A percentile compares a stretch with the other conserved stretches of the same genome.
Evolutionary conservation across 2,888 invertebrate species (phyloP).

Genomic region (Junonia oenone): DNA sequence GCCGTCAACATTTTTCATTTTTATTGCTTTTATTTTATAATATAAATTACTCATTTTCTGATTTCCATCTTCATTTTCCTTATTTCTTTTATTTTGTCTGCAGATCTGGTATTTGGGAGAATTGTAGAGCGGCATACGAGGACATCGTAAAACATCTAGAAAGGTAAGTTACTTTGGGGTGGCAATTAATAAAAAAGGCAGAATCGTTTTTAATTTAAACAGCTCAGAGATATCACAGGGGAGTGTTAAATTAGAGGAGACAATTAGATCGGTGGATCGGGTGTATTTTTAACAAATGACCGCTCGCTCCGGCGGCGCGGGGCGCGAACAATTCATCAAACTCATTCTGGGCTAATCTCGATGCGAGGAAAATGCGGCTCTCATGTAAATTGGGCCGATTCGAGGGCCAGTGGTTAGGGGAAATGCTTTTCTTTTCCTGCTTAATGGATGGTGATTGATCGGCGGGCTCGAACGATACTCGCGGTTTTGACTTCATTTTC

Average conservation of each 20-base stretch:
- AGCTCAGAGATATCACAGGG: slow-evolving; percentile 64
- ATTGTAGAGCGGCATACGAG: slow-evolving; percentile 95
- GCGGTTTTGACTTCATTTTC: slow-evolving; percentile 73
- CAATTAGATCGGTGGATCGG: slow-evolving; percentile 78
- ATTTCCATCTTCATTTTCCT: slow-evolving; percentile 52
- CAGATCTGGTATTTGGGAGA: slow-evolving; percentile 95
- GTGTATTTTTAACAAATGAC: slow-evolving; percentile 81
- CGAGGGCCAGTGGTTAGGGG: slow-evolving; percentile 75
- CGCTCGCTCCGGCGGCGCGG: slow-evolving; percentile 52
- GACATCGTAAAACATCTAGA: slow-evolving; percentile 97
- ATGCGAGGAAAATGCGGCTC: slow-evolving; percentile 79
- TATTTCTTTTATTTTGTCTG: slow-evolving; percentile 72
- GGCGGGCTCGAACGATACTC: slow-evolving; percentile 67
- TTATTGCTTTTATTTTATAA: slow-evolving; percentile 39
- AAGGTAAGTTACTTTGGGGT: slow-evolving; percentile 82
- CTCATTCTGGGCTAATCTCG: slow-evolving; percentile 79
- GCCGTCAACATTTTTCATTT: slow-evolving; percentile 35
- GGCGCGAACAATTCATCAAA: slow-evolving; percentile 76
- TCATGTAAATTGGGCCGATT: slow-evolving; percentile 79
- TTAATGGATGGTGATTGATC: slow-evolving; percentile 80
- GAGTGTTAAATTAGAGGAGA: slow-evolving; percentile 79
- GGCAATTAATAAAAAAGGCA: slow-evolving; percentile 6
- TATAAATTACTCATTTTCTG: slow-evolving; percentile 40
- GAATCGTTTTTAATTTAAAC: slow-evolving; percentile 50
- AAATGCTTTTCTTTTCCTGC: slow-evolving; percentile 78